phyloP scores from a whole-genome alignment of 2,888 invertebrate genomes.

The Morinoia aosen region DNA sequence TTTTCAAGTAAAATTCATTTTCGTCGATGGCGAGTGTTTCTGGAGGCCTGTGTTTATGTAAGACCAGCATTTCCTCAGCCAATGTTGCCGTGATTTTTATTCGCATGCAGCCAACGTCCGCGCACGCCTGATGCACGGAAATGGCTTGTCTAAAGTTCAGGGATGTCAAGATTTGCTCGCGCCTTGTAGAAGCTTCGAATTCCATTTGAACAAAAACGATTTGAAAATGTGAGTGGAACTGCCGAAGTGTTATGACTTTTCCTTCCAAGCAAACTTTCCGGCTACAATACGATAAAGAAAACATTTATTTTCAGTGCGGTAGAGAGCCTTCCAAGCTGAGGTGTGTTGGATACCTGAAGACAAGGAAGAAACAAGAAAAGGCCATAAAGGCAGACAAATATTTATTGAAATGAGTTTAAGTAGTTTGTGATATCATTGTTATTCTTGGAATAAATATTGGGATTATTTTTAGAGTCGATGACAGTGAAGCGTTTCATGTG shows the following conservation, averaged over 20 bases:
- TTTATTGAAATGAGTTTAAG: background rate
- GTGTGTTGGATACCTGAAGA: background rate
- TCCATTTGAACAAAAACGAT: constrained; percentile 19
- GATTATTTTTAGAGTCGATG: background rate
- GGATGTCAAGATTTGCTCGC: background rate
- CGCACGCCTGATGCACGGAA: background rate
- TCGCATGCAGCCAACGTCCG: background rate
- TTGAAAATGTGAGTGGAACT: background rate
- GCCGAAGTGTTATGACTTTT: background rate
- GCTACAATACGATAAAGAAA: background rate
- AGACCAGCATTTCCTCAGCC: background rate
- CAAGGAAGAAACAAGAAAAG: background rate
- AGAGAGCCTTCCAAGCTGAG: background rate
- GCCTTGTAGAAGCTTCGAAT: background rate
- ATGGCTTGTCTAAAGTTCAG: background rate
- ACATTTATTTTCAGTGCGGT: background rate
- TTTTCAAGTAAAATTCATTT: background rate
- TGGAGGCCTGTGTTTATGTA: background rate
- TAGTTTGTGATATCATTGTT: background rate
- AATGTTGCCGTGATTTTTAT: background rate
- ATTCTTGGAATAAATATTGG: background rate
- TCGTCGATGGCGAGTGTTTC: background rate
- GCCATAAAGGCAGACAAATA: background rate
- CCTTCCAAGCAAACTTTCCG: background rate
- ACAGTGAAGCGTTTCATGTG: background rate